A percentile compares a stretch with the other conserved stretches of the same genome.
phyloP scores from a whole-genome alignment of 2,888 invertebrate species.

The Horisme vitalbata region DNA sequence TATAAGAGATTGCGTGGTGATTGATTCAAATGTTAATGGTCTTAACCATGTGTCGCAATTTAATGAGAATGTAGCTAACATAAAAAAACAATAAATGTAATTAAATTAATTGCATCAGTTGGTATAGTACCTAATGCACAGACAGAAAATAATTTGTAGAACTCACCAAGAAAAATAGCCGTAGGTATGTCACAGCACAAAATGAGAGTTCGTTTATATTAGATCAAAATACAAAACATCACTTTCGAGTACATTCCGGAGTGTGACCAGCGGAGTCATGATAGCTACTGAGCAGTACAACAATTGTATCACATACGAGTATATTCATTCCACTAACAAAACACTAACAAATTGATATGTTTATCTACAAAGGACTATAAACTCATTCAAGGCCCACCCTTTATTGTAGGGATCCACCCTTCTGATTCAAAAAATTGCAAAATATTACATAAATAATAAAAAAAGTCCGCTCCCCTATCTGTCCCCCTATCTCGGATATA shows the following conservation, averaged over 20 bases:
- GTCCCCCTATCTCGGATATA: conserved; percentile 56
- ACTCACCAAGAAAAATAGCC: conserved; percentile 27
- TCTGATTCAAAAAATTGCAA: conserved; percentile 78
- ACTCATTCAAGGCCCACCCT: conserved; percentile 80
- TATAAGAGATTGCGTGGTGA: too few relatives aligned
- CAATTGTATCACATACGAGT: conserved; percentile 67
- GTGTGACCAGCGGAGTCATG: conserved; percentile 63
- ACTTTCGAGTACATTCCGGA: conserved; percentile 51
- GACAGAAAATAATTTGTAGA: conserved; percentile 13
- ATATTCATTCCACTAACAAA: conserved; percentile 65
- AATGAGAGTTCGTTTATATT: conserved; percentile 36
- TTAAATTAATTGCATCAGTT: too few relatives aligned
- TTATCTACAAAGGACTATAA: conserved; percentile 80
- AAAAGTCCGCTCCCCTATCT: conserved; percentile 57
- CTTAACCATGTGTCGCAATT: too few relatives aligned
- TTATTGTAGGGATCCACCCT: conserved; percentile 78
- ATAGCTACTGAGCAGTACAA: conserved; percentile 62
- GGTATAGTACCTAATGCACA: too few relatives aligned
- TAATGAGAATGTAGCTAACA: too few relatives aligned
- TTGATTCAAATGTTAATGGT: too few relatives aligned
- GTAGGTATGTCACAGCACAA: conserved; percentile 32
- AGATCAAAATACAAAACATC: conserved; percentile 44
- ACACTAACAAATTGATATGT: conserved; percentile 82
- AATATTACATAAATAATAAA: conserved; percentile 74
- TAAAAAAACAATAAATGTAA: too few relatives aligned